Percentiles rank a stretch among this genome's conserved stretches.
phyloP scores from a whole-genome alignment of 1,140 invertebrate species.

The Coptotermes formosanus region DNA sequence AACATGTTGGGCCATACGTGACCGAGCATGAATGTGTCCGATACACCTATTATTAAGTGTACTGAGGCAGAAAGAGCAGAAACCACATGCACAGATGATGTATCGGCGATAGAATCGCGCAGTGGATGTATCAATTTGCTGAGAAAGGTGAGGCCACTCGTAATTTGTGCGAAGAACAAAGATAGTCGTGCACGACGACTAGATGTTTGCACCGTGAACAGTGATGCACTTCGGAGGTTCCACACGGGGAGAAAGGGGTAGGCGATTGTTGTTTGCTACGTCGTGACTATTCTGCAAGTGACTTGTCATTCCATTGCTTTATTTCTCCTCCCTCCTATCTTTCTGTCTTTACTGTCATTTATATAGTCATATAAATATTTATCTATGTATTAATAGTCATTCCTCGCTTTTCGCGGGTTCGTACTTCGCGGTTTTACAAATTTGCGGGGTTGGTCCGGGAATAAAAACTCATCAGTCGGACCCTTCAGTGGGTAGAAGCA shows the following conservation, averaged over 20 bases:
- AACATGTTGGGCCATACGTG: background rate
- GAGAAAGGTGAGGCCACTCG: background rate
- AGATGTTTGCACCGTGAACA: too few relatives aligned
- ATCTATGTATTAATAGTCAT: background rate
- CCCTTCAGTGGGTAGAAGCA: too few relatives aligned
- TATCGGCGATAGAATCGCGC: background rate
- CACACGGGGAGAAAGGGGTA: too few relatives aligned
- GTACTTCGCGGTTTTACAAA: too few relatives aligned
- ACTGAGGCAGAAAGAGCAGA: background rate
- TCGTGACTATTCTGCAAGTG: background rate
- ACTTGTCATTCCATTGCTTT: background rate
- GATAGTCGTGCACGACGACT: background rate
- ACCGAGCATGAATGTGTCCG: background rate
- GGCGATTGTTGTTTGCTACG: background rate
- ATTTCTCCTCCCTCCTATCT: background rate
- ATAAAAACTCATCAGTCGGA: too few relatives aligned
- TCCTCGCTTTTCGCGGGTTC: too few relatives aligned
- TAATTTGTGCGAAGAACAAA: background rate
- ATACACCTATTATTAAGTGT: background rate
- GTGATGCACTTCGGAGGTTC: too few relatives aligned
- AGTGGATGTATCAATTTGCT: background rate
- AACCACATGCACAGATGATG: background rate
- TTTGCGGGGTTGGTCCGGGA: too few relatives aligned
- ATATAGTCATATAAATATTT: background rate
- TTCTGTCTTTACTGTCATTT: background rate